phyloP scores from a whole-genome alignment of 2,113 vertebrate genomes.

The Nycticebus coucang region DNA sequence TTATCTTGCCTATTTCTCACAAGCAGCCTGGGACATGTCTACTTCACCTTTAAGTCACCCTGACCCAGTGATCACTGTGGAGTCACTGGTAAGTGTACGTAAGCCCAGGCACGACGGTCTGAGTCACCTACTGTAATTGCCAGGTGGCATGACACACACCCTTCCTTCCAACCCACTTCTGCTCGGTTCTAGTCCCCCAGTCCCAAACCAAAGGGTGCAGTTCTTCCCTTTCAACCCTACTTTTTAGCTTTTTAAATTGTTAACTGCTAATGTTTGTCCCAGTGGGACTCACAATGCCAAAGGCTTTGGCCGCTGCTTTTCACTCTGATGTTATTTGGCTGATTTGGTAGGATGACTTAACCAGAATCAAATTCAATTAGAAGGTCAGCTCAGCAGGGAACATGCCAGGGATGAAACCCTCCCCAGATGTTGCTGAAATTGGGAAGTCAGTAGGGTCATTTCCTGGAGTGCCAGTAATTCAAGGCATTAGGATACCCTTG shows the following conservation, averaged over 20 bases:
- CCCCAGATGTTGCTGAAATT: neutral
- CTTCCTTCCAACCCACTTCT: neutral
- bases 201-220: neutral
- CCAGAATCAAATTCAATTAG: slow-evolving; percentile 36
- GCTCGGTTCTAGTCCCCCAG: neutral
- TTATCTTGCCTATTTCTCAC: neutral
- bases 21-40: neutral
- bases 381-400: neutral
- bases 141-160: fast-evolving
- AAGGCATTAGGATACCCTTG: neutral
- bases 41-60: neutral
- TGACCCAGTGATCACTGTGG: neutral
- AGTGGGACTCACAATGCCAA: neutral
- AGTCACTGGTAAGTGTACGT: neutral
- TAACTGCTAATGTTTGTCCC: neutral
- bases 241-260: slow-evolving; percentile 13
- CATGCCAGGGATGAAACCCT: neutral
- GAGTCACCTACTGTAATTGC: neutral
- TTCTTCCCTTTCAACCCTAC: neutral
- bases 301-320: neutral
- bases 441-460: neutral
- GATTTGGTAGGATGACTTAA: neutral
- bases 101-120: neutral
- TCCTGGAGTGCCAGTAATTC: neutral
- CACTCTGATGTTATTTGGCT: slow-evolving; percentile 1